Evolutionary conservation across 2,797 vertebrate genomes (phyloP).

Genomic region (Lates japonicus): DNA sequence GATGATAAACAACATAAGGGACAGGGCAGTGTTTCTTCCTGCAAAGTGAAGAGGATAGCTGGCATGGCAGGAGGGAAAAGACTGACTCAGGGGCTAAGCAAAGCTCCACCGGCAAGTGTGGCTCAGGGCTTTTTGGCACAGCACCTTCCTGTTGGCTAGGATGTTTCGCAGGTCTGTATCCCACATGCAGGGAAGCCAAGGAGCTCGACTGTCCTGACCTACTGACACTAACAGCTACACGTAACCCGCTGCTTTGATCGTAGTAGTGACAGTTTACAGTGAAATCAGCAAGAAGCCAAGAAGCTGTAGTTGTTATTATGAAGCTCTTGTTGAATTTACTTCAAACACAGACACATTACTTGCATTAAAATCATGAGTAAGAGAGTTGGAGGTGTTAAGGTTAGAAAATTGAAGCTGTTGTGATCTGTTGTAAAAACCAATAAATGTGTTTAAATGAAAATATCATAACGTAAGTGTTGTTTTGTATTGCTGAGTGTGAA

Average conservation of each 20-base stretch:
- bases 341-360: background rate
- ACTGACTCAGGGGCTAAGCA: background rate
- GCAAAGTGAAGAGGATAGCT: background rate
- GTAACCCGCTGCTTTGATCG: background rate
- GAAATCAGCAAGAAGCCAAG: background rate
- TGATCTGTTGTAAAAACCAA: background rate
- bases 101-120: background rate
- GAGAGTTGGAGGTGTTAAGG: background rate
- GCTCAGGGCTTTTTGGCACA: background rate
- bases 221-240: slow-evolving; percentile 9
- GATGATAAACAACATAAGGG: background rate
- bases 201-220: slow-evolving; percentile 7
- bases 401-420: background rate
- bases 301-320: background rate
- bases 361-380: background rate
- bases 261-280: background rate
- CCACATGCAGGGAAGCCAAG: background rate
- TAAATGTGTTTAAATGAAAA: background rate
- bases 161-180: no score
- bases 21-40: background rate
- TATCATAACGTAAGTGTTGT: background rate
- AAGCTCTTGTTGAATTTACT: background rate
- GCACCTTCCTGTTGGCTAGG: background rate
- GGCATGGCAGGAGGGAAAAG: background rate
- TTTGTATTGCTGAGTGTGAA: no score